Conservation (phyloP, 2,113 vertebrate species). For the Alosa alosa region DNA sequence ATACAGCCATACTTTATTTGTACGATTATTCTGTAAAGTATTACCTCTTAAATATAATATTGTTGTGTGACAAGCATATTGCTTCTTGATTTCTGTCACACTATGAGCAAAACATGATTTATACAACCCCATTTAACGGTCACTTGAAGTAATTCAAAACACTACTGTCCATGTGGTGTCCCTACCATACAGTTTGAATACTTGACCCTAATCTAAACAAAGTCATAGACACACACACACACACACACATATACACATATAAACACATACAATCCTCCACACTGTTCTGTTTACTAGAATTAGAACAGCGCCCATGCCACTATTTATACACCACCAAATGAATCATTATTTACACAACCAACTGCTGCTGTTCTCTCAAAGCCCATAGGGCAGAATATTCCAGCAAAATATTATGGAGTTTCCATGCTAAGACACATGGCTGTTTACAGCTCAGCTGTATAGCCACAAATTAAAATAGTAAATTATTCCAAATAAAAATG, state of each 20-base stretch:
- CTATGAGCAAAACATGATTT: not conserved
- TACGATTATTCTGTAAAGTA: not conserved
- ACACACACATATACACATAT: constrained; percentile 10
- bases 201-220: not conserved
- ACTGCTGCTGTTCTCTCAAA: constrained; percentile 7
- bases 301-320: not conserved
- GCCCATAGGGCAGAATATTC: constrained; percentile 3
- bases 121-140: not conserved
- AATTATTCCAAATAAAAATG: constrained; percentile 15
- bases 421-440: not conserved
- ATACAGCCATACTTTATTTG: not conserved
- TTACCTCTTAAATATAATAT: not conserved
- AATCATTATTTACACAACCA: constrained; percentile 20
- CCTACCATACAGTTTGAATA: not conserved
- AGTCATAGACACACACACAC: not conserved
- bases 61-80: not conserved
- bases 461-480: constrained; percentile 13
- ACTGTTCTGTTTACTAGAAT: not conserved
- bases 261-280: constrained; percentile 5
- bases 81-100: not conserved
- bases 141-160: not conserved
- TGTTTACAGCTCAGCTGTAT: constrained; percentile 6
- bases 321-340: constrained; percentile 4
- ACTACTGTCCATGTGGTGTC: not conserved
- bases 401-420: not conserved